A percentile compares a stretch with the other conserved stretches of the same genome.
phyloP scores from a whole-genome alignment of 2,113 vertebrate genomes.

The Hypomesus transpacificus region DNA sequence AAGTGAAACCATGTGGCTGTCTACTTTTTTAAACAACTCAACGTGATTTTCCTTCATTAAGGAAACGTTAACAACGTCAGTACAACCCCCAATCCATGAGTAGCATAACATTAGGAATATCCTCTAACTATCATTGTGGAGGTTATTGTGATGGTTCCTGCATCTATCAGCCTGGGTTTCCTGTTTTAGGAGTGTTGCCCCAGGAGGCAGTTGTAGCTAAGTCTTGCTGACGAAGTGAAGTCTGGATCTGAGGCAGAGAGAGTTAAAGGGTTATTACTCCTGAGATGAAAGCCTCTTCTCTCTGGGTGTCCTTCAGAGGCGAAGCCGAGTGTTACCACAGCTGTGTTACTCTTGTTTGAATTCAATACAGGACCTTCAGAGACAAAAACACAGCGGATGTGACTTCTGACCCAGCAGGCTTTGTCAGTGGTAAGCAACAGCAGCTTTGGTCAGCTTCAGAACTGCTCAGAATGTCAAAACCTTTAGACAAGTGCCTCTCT shows the following conservation, averaged over 20 bases:
- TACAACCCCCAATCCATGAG: neutral
- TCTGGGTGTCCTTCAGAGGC: slow-evolving; percentile 60
- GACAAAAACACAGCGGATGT: slow-evolving; percentile 51
- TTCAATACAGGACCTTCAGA: slow-evolving; percentile 57
- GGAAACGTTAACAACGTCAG: slow-evolving; percentile 18
- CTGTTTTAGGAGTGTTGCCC: no score
- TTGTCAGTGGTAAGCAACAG: slow-evolving; percentile 32
- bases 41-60: slow-evolving; percentile 47
- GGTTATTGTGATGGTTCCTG: no score
- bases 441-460: neutral
- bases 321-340: slow-evolving; percentile 67
- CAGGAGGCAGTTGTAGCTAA: no score
- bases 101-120: no score
- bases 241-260: slow-evolving; percentile 7
- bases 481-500: no score
- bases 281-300: slow-evolving; percentile 58
- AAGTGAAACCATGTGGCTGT: slow-evolving; percentile 1
- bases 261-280: slow-evolving; percentile 55
- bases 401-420: slow-evolving; percentile 65
- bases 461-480: neutral
- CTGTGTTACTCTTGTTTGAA: slow-evolving; percentile 67
- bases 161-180: no score
- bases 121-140: no score
- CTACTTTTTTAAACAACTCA: slow-evolving; percentile 32
- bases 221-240: no score